Base-by-base conservation (phyloP, 2,888 invertebrate species). In the Melanophora roralis region DNA sequence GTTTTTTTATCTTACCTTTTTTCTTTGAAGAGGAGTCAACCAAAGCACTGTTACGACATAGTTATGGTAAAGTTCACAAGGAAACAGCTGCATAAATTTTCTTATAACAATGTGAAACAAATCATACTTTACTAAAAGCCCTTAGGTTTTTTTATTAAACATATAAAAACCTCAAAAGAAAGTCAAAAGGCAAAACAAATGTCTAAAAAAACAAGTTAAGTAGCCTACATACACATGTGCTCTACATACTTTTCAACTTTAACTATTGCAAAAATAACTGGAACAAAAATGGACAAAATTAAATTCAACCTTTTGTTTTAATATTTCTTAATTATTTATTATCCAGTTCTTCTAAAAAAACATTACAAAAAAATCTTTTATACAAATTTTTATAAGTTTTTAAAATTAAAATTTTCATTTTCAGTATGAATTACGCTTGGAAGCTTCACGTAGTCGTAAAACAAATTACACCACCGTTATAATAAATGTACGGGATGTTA, bases 401-500 rank as follows among this genome's bases (percentile, higher is more conserved):
- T 19, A 1, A 36, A n/a, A n/a, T 47, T 38, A n/a, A 21, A 53
- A 19, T 38, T 43, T 43, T 2, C 14, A 14, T 60, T 8, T 81
- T 84, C 91, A 97, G 96, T 97, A 97, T 91, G 97, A 97, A 91
- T 93, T 97, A 89, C 95, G 96, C 89, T 92, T 97, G 91, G 97
- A 98, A 82, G 97, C 97, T 65, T 97, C 98, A 81, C 96, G 97
- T 91, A 98, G 97, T 93, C 93, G 97, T 89, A 97, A 97, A 91
- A 97, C 98, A 91, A 98, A 97, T 92, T 96, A 96, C 92, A 98
- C 98, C 76, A 97, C 96, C 73, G 97, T 98, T 84, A 96, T 98
- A 88, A 97, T 98, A 88, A 96, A 97, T 91, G 97, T 98, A 86
- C 97, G 97, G 91, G 98, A 98, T 90, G 97, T 98, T 84, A 98